phyloP scores from a whole-genome alignment of 2,797 vertebrate species.

The Picus viridis region DNA sequence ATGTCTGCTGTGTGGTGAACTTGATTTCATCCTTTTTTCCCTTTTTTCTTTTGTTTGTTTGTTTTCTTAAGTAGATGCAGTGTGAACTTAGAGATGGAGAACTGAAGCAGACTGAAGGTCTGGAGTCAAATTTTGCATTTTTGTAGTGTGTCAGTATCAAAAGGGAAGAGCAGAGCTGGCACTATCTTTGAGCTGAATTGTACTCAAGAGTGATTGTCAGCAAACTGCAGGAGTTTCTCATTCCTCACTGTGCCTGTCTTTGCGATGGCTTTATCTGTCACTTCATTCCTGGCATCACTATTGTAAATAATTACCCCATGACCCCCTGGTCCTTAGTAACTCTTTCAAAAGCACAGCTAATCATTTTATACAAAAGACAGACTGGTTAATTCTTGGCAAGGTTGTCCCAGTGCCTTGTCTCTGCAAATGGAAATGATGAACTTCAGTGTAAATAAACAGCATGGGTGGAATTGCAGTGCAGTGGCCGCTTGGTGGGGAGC shows the following conservation, averaged over 20 bases:
- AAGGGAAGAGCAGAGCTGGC: neutral
- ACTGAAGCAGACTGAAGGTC: neutral
- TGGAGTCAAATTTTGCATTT: neutral
- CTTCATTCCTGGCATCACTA: constrained; percentile 8
- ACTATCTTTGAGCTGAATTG: neutral
- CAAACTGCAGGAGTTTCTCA: neutral
- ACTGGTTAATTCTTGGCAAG: constrained; percentile 9
- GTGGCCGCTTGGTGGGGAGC: rapidly evolving
- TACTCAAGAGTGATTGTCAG: neutral
- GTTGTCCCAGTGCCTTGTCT: neutral
- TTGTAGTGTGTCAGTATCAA: neutral
- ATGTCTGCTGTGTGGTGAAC: rapidly evolving
- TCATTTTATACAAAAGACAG: constrained; percentile 13
- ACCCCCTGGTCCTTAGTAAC: constrained; percentile 18
- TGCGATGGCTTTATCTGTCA: neutral
- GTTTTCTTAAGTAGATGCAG: neutral
- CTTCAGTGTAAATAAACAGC: neutral
- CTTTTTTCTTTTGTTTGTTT: too few relatives aligned
- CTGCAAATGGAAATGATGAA: neutral
- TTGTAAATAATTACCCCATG: constrained; percentile 30
- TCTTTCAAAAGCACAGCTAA: constrained; percentile 50
- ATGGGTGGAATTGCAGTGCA: neutral
- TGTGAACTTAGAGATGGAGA: neutral
- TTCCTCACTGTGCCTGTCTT: neutral
- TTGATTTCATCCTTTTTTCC: neutral